Base-by-base conservation (phyloP, 2,113 vertebrate genomes). In the Mandrillus leucophaeus region DNA sequence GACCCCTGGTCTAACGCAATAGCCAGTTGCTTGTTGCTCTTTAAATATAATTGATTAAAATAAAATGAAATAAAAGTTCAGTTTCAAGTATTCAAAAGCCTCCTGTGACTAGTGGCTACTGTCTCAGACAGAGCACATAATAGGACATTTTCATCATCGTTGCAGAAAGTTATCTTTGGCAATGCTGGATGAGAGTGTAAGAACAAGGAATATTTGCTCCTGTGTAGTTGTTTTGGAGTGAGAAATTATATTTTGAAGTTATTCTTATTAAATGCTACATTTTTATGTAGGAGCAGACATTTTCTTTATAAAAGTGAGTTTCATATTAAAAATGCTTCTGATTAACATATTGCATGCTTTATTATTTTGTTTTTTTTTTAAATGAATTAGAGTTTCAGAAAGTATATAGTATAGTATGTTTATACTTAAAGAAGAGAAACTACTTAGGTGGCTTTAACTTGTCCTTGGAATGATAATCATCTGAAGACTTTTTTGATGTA, bases 241-340 rank as follows among this genome's bases (percentile, higher is more conserved):
- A 22, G 23, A 4, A 55, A 48, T 90, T 38, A 40, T 50, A 79
- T 86, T 88, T 84, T 25, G 52, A 85, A 70, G 30, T 85, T 66
- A 17, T 73, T 23, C 55, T 85, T 96, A 52, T 72, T 82, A 85
- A 96, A 52, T 90, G 93, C 66, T 10, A 59, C 14, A 61, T 92
- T 73, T 66, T 91, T 66, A 84, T 68, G 25, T 50, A 85, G 45
- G 6, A 89, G 1, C 9, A 85, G 45, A 79, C 25, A 80, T 88
- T 95, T 92, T 94, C 57, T 81, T 90, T 95, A 66, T 16, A 79
- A 90, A 85, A 82, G 27, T 76, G 35, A n/a, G 14, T 90, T 80
- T 75, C 50, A 52, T 52, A 10, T 72, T 81, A 45, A 92, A 82
- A 55, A 87, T 72, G 27, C 35, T 59, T 78, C 35, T 48, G 64